Percentiles rank a stretch among this genome's conserved stretches.
These are phyloP conservation scores for Xenotilapia leptura DNA, from an alignment of 2,113 vertebrate genomes.

Conservation along the genomic window DNA sequence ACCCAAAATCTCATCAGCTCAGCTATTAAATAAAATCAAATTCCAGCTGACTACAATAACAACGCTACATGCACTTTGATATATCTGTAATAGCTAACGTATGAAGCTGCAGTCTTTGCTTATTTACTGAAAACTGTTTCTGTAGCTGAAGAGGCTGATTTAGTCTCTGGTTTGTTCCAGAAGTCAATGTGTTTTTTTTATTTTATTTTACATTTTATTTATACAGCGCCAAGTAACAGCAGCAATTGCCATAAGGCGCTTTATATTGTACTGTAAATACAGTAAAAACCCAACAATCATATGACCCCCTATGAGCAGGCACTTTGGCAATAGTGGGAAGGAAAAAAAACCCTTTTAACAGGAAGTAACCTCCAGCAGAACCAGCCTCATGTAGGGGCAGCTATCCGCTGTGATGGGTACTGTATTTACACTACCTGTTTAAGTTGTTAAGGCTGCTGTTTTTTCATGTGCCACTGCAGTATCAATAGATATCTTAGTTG, in stretches of 20 bases:
- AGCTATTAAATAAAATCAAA: neutral
- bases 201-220: rapidly evolving
- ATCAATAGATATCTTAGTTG: neutral
- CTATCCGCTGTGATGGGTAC: neutral
- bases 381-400: rapidly evolving
- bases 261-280: neutral
- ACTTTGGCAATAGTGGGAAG: neutral
- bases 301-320: rapidly evolving
- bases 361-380: neutral
- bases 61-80: neutral
- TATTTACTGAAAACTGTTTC: neutral
- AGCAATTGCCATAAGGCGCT: rapidly evolving
- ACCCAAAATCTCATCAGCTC: neutral
- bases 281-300: neutral
- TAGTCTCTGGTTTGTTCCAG: neutral
- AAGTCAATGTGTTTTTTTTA: neutral
- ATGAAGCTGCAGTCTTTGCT: neutral
- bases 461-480: neutral
- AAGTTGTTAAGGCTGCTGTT: neutral
- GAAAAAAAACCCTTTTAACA: rapidly evolving
- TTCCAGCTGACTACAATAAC: neutral
- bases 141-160: neutral
- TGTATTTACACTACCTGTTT: neutral
- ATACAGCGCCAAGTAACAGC: neutral
- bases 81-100: neutral